Conservation (phyloP, 2,797 vertebrate genomes). For the Spea hammondii region DNA sequence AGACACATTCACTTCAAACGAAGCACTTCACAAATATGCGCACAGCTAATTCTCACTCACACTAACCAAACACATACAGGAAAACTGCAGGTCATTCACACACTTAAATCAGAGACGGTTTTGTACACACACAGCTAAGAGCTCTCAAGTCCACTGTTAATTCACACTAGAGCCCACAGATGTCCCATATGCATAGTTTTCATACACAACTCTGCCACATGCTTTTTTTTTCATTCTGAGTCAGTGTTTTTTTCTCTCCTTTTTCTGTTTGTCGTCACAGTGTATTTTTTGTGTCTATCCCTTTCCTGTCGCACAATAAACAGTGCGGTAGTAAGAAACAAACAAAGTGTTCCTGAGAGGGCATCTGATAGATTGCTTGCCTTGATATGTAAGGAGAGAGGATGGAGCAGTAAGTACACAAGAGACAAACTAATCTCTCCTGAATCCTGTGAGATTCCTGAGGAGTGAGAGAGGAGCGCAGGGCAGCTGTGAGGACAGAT, state of each 20-base stretch:
- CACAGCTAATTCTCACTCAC: neutral
- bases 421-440: slow-evolving; percentile 26
- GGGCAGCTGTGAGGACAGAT: slow-evolving; percentile 21
- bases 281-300: neutral
- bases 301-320: slow-evolving; percentile 1
- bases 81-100: neutral
- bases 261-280: neutral
- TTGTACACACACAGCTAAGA: neutral
- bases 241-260: neutral
- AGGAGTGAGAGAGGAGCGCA: slow-evolving; percentile 12
- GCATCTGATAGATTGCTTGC: neutral
- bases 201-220: neutral
- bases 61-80: neutral
- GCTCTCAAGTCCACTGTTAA: neutral
- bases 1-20: no score
- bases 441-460: slow-evolving; percentile 42
- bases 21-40: no score
- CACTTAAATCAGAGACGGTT: neutral
- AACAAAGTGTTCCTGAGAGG: neutral
- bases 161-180: neutral
- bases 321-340: neutral
- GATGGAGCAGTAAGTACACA: neutral
- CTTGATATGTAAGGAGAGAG: slow-evolving; percentile 10
- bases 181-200: neutral
- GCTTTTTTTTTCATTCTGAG: neutral